These are phyloP conservation scores for Agrotis clavis DNA, from an alignment of 2,888 invertebrate genomes.

Conservation along the genomic window DNA sequence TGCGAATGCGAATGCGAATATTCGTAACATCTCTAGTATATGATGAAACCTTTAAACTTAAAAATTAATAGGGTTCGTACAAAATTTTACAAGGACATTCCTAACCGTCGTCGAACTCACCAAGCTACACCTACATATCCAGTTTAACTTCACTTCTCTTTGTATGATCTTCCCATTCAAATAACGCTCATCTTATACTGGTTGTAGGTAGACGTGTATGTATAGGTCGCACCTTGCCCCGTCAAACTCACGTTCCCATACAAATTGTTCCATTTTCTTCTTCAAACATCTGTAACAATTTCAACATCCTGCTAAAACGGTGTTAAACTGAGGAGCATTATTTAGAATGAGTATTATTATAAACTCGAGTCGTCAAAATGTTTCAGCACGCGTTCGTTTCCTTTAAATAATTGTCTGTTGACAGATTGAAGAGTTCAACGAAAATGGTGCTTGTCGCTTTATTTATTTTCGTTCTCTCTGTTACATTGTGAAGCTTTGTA, in stretches of 20 bases:
- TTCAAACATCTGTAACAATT: constrained; percentile 38
- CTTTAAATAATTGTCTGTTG: constrained; percentile 37
- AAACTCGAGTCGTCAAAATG: constrained; percentile 16
- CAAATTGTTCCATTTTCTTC: constrained; percentile 40
- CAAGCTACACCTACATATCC: too few species aligned
- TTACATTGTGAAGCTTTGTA: background rate
- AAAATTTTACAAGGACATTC: too few species aligned
- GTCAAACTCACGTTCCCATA: constrained; percentile 4
- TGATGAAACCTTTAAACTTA: too few species aligned
- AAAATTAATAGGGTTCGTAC: too few species aligned
- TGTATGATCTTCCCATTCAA: too few species aligned
- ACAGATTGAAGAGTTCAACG: constrained; percentile 34
- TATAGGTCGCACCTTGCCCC: background rate
- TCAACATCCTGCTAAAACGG: constrained; percentile 30
- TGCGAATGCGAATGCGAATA: too few species aligned
- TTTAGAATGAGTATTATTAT: constrained; percentile 7
- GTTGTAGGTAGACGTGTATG: too few species aligned
- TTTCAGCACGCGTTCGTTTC: constrained; percentile 28
- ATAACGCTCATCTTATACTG: too few species aligned
- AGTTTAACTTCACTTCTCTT: too few species aligned
- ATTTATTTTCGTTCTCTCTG: constrained; percentile 9
- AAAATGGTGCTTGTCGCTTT: constrained; percentile 28
- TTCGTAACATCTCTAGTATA: too few species aligned
- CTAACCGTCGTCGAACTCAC: too few species aligned
- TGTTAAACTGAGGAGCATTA: constrained; percentile 36